These are phyloP conservation scores for Megaceryle maxima DNA, from an alignment of 2,113 vertebrate genomes.

Conservation along the genomic window DNA sequence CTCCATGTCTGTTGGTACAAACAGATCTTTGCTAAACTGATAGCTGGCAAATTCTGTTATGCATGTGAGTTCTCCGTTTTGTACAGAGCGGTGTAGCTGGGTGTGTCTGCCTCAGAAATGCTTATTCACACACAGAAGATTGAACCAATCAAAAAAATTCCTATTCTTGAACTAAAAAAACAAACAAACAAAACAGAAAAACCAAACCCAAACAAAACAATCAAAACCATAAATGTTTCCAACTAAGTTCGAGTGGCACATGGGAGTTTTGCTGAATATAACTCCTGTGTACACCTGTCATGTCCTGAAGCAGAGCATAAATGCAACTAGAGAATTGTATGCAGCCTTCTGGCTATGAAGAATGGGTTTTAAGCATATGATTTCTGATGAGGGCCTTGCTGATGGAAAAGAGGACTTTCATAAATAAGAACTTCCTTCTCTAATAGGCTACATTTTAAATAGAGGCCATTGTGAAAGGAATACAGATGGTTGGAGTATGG, in stretches of 20 bases:
- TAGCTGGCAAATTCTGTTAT: neutral
- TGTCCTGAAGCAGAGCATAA: neutral
- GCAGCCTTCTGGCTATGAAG: neutral
- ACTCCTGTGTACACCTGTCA: neutral
- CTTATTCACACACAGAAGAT: neutral
- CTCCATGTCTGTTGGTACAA: neutral
- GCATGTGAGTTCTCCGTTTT: neutral
- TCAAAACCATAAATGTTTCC: neutral
- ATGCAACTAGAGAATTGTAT: neutral
- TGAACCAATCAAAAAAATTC: neutral
- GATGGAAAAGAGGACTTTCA: neutral
- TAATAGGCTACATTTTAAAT: neutral
- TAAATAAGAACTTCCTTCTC: neutral
- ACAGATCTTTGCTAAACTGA: neutral
- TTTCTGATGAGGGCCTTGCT: neutral
- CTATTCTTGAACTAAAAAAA: neutral
- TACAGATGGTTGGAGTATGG: neutral
- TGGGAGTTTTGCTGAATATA: neutral
- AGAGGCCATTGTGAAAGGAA: neutral
- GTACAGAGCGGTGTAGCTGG: neutral
- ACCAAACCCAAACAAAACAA: no score
- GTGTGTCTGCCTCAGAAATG: neutral
- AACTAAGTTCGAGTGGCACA: neutral
- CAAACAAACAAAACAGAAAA: neutral
- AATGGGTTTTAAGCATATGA: neutral